Evolutionary conservation across 2,113 vertebrate species (phyloP), one percentile per base, ranked within the genome.

Genomic region (Meleagris gallopavo): DNA sequence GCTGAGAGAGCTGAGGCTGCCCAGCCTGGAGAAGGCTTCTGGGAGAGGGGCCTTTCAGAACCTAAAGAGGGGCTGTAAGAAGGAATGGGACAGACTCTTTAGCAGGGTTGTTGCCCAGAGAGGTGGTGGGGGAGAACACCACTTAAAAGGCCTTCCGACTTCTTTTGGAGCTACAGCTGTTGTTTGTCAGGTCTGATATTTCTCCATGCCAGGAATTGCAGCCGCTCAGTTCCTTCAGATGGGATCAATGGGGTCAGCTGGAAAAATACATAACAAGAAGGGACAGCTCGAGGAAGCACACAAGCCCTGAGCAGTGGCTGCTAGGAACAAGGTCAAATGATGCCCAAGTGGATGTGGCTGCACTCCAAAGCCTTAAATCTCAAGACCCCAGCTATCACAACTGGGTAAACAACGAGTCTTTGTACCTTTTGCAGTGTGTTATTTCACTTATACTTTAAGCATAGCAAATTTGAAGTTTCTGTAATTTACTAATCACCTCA

Each of bases 181-280:
- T 89, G 64, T 66, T 86, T 76, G 85, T 96, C 83, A 80, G 72
- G n/a, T 32, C 45, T 66, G 29, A 60, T 94, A 64, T 74, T 88
- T 82, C 76, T 93, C 84, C 64, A 38, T 8, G 12, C 18, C 34
- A 54, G 25, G 54, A 80, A 45, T 27, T 79, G 30, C 67, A 72
- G 81, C 48, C 40, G 58, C 84, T 86, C 64, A 58, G 48, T 75
- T 93, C 48, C 90, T 88, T 89, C 92, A 86, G 62, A 71, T 34
- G 77, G 67, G 64, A 90, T 94, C 88, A 95, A 66, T 91, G 89
- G 69, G 92, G 88, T 88, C 88, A 93, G 36, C 69, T 13, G 69
- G 88, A 90, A 96, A 91, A 94, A 95, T 83, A 90, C 55, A 50
- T 93, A 41, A 86, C 70, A 75, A 88, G 55, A 29, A 83, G 60